Percentiles rank a stretch among this genome's conserved stretches.
These are phyloP conservation scores for Aratinga solstitialis DNA, from an alignment of 2,797 vertebrate species.

Conservation along the genomic window DNA sequence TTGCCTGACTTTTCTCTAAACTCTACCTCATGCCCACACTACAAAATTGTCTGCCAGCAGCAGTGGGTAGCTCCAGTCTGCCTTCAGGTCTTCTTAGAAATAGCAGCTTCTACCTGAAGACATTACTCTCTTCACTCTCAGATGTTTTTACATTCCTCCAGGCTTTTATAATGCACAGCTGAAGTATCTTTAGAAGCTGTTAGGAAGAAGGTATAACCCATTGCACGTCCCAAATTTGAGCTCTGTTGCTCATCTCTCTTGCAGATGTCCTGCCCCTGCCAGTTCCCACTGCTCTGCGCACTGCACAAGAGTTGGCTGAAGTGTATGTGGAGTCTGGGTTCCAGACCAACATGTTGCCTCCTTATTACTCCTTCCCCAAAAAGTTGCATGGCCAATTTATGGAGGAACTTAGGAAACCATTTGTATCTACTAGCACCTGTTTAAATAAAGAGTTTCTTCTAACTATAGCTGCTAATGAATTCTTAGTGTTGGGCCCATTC, in stretches of 20 bases:
- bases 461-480: background rate
- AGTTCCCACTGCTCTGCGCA: background rate
- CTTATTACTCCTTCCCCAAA: background rate
- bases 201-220: background rate
- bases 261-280: background rate
- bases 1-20: background rate
- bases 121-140: background rate
- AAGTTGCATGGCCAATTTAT: background rate
- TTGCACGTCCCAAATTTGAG: background rate
- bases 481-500: background rate
- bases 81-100: background rate
- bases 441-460: slow-evolving; percentile 28
- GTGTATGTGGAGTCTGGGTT: background rate
- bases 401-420: background rate
- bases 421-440: background rate
- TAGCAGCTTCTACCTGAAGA: background rate
- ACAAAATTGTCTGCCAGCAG: background rate
- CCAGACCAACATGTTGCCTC: background rate
- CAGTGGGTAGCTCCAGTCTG: background rate
- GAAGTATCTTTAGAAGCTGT: background rate
- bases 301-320: background rate
- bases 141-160: background rate
- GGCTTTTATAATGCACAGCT: background rate
- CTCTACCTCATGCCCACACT: background rate
- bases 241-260: background rate